Evolutionary conservation across 2,888 invertebrate species (phyloP), one percentile per base, ranked within the genome.

Genomic region (Oscheius sp.): DNA sequence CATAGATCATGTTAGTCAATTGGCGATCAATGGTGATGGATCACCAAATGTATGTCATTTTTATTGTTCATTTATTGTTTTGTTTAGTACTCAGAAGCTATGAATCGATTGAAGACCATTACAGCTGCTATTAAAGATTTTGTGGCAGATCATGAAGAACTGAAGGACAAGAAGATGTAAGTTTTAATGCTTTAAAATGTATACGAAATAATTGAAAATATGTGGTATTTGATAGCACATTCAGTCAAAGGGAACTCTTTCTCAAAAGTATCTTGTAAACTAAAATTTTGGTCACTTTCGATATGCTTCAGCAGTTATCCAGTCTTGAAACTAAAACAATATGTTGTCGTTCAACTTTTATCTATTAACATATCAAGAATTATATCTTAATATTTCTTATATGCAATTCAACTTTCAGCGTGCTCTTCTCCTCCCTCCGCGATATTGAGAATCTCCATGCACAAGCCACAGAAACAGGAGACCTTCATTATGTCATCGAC

Each of bases 101-200:
- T 79, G 33, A 54, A 51, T 47, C 59, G 63, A 0, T 67, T 79
- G 49, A 65, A 69, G 22, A 74, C 73, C 24, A 51, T 79, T 36
- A 73, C 76, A 2, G 59, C 66, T 26, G 67, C 68, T 1, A 70
- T 79, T 44, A 63, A 54, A 8, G 24, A 62, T 0, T 75, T 72
- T 63, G 59, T 70, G 4, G 68, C 61, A 36, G 49, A 54, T 5
- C 70, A 67, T 3, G 68, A 65, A 1, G 74, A 72, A 9, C 61
- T 78, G 36, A 57, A 38, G 8, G 69, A 71, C 0, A 80, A 80
- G 73, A 76, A 80, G 44, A 75, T 80, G 80, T 80, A n/a, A 62
- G 74, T 56, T 24, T 68, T 57, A 2, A 22, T 9, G 6, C 14
- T 9, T 45, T 62, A 8, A 38, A 6, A 33, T 32, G 2, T 2